These are phyloP conservation scores for Microctenopoma steveboyesi DNA, from an alignment of 2,797 vertebrate genomes.

Conservation along the genomic window DNA sequence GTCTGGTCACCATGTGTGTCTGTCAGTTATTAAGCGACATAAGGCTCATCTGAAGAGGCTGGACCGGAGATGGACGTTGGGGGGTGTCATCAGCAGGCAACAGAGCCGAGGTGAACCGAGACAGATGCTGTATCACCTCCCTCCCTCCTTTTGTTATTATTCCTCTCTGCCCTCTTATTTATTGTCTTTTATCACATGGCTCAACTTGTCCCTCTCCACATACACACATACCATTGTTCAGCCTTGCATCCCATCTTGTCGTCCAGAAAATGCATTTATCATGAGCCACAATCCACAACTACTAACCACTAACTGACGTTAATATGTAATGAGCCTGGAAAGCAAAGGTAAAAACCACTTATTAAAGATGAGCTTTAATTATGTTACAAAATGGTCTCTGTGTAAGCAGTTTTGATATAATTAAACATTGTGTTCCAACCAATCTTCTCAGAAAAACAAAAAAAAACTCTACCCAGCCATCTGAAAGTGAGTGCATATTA, in stretches of 20 bases:
- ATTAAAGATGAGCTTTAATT: constrained; percentile 53
- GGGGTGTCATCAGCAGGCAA: constrained; percentile 99
- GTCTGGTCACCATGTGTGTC: constrained; percentile 66
- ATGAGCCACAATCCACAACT: constrained; percentile 23
- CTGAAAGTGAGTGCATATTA: constrained; percentile 64
- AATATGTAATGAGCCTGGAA: constrained; percentile 49
- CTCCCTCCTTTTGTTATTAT: constrained; percentile 35
- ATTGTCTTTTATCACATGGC: constrained; percentile 58
- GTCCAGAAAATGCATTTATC: constrained; percentile 52
- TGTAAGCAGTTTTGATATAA: constrained; percentile 52
- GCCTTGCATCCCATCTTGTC: constrained; percentile 43
- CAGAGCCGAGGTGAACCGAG: constrained; percentile 98
- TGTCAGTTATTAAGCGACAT: constrained; percentile 98
- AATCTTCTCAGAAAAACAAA: constrained; percentile 50
- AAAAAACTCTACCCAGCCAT: constrained; percentile 38
- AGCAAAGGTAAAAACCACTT: constrained; percentile 56
- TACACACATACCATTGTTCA: constrained; percentile 35
- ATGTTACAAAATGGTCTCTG: constrained; percentile 36
- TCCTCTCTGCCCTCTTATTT: constrained; percentile 32
- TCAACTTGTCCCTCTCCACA: constrained; percentile 44
- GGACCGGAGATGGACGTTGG: constrained; percentile 99
- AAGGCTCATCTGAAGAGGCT: constrained; percentile 99
- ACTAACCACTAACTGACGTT: constrained; percentile 71
- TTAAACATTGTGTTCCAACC: constrained; percentile 51
- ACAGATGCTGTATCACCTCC: constrained; percentile 69